Percentiles rank a stretch among this genome's conserved stretches.
phyloP scores from a whole-genome alignment of 2,797 vertebrate species.

The Gambusia yucatana region DNA sequence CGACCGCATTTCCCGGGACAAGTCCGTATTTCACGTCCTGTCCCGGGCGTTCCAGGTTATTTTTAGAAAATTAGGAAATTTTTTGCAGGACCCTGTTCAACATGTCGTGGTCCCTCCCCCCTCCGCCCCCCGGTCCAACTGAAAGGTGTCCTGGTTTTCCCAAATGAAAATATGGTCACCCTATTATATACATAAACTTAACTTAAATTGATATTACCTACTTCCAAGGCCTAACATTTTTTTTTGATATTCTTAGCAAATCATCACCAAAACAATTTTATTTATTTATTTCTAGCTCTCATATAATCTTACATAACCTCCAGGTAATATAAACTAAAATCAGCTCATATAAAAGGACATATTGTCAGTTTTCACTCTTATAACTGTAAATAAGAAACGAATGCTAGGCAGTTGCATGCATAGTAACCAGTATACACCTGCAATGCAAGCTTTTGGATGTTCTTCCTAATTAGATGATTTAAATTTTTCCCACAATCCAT shows the following conservation, averaged over 20 bases:
- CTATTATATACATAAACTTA: neutral
- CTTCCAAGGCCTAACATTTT: neutral
- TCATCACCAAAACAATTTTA: neutral
- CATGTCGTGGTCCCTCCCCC: too few relatives aligned
- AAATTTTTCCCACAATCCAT: neutral
- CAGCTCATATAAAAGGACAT: neutral
- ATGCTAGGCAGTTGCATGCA: slow-evolving; percentile 3
- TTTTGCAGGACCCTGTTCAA: too few relatives aligned
- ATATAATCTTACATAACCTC: neutral
- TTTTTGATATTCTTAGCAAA: neutral
- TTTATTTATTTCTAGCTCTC: neutral
- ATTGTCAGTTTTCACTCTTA: neutral
- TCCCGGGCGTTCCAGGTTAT: too few relatives aligned
- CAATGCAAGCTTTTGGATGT: neutral
- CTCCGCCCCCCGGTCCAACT: too few relatives aligned
- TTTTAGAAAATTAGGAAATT: too few relatives aligned
- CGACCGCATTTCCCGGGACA: too few relatives aligned
- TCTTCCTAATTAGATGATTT: neutral
- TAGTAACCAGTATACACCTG: neutral
- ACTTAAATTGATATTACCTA: neutral
- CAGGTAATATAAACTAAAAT: neutral
- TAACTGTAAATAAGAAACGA: too few relatives aligned
- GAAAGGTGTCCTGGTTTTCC: too few relatives aligned
- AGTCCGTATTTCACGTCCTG: too few relatives aligned
- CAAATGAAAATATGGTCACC: too few relatives aligned